Conservation (phyloP, 2,888 invertebrate genomes). For the Argynnis bischoffii region DNA sequence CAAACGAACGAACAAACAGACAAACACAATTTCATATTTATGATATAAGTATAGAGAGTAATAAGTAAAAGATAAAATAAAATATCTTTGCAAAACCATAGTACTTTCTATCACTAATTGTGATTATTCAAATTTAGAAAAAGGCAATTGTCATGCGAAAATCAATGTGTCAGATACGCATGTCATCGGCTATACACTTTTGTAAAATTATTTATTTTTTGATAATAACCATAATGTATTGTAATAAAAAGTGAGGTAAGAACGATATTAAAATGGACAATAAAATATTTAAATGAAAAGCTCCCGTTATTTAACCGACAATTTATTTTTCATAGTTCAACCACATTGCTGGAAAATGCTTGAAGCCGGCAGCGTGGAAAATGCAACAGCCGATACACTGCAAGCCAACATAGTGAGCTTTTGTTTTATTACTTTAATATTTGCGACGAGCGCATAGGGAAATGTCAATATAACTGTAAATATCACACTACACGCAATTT, state of each 20-base stretch:
- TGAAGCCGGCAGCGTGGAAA: constrained; percentile 66
- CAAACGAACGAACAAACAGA: too few species aligned
- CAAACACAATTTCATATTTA: too few species aligned
- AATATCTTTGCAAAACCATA: too few species aligned
- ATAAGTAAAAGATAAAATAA: too few species aligned
- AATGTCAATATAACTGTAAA: not conserved
- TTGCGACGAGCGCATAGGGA: not conserved
- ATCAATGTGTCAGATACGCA: constrained; percentile 57
- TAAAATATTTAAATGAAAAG: constrained; percentile 10
- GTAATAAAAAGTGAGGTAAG: constrained; percentile 66
- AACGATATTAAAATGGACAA: constrained; percentile 8
- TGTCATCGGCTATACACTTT: constrained; percentile 67
- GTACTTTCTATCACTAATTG: too few species aligned
- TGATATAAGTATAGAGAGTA: too few species aligned
- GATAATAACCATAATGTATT: constrained; percentile 67
- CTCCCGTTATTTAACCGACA: constrained; percentile 17
- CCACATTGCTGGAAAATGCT: constrained; percentile 62
- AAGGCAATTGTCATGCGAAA: constrained; percentile 56
- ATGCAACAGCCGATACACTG: constrained; percentile 50
- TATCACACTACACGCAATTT: too few species aligned
- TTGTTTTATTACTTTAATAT: constrained; percentile 27
- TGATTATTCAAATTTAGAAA: constrained; percentile 23
- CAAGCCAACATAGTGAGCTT: constrained; percentile 38
- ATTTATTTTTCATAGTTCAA: constrained; percentile 38
- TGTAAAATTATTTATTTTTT: constrained; percentile 72